Evolutionary conservation across 1,140 invertebrate genomes (phyloP).

Genomic region (Papilio xuthus): DNA sequence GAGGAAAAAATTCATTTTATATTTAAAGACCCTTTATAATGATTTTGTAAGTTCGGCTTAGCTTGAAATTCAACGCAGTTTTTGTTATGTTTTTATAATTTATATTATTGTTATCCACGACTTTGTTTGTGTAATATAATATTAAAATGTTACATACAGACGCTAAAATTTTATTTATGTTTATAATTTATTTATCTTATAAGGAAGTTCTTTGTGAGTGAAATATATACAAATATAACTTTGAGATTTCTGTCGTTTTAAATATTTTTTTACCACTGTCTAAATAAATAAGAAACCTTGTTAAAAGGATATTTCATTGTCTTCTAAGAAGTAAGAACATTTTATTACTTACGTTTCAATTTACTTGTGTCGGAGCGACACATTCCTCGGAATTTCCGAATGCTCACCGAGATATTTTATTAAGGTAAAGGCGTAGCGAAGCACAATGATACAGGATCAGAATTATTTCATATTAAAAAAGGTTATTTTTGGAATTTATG

Average conservation of each 20-base stretch:
- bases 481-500: background rate
- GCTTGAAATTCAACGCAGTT: background rate
- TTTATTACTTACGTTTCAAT: slow-evolving; percentile 26
- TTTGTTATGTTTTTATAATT: background rate
- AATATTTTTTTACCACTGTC: background rate
- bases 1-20: background rate
- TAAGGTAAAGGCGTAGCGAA: background rate
- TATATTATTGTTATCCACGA: background rate
- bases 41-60: background rate
- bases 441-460: background rate
- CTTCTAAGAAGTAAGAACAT: slow-evolving; percentile 24
- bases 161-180: too few relatives aligned
- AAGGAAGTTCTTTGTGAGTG: too few relatives aligned
- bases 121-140: background rate
- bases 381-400: slow-evolving; percentile 10
- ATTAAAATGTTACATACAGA: too few relatives aligned
- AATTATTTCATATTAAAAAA: background rate
- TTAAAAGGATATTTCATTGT: background rate
- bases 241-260: background rate
- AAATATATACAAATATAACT: too few relatives aligned
- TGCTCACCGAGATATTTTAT: background rate
- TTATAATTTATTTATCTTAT: too few relatives aligned
- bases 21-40: background rate
- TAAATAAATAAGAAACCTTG: slow-evolving; percentile 12
- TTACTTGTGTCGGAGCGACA: background rate